phyloP scores from a whole-genome alignment of 2,113 vertebrate genomes.

The Stigmatopora argus region DNA sequence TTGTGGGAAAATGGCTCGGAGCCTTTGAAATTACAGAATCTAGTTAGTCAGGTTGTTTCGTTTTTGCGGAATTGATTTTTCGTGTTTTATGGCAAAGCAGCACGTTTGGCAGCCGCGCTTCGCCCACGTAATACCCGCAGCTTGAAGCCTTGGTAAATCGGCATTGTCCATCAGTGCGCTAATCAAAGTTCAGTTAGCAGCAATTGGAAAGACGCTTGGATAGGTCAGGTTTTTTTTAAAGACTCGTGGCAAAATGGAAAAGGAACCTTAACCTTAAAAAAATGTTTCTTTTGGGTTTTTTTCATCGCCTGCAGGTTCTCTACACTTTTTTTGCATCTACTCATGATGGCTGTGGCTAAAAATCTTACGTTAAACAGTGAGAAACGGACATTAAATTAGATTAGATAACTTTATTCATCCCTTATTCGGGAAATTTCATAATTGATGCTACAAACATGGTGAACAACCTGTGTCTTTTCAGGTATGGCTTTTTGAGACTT shows the following conservation, averaged over 20 bases:
- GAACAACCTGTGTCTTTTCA: too few species aligned
- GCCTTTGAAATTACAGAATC: not conserved
- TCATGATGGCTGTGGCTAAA: too few species aligned
- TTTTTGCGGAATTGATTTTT: not conserved
- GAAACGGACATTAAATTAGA: too few species aligned
- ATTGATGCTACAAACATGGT: too few species aligned
- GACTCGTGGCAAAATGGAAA: too few species aligned
- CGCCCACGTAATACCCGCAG: not conserved
- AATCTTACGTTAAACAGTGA: too few species aligned
- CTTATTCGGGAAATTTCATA: too few species aligned
- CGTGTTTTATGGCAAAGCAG: not conserved
- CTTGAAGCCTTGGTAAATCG: not conserved
- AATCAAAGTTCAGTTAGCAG: not conserved
- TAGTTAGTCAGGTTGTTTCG: not conserved
- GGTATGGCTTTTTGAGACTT: too few species aligned
- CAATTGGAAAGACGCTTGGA: not conserved
- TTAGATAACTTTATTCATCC: too few species aligned
- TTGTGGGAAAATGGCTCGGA: not conserved
- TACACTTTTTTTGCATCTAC: too few species aligned
- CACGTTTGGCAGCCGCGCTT: not conserved
- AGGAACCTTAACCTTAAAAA: not conserved
- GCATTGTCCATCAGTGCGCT: not conserved
- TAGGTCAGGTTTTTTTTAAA: not conserved
- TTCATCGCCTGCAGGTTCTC: too few species aligned
- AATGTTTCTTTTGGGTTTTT: not conserved